These are phyloP conservation scores for Drosophila kurseongensis DNA, from an alignment of 1,140 invertebrate species.

Conservation along the genomic window DNA sequence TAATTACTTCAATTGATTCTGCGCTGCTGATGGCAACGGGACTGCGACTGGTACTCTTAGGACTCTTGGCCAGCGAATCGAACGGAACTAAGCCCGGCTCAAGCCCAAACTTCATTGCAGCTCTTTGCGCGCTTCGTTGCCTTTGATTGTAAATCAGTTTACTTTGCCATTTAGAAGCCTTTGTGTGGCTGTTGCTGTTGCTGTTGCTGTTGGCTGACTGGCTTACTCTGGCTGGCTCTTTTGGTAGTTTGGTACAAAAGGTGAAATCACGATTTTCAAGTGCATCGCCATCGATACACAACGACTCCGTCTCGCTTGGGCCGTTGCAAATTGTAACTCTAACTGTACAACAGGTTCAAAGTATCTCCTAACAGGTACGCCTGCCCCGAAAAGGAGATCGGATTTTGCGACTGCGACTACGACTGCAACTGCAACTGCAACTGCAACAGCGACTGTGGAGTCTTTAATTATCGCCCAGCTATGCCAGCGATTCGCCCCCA, in stretches of 20 bases:
- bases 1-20: constrained; percentile 84
- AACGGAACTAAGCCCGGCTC: constrained; percentile 55
- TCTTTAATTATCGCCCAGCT: constrained; percentile 76
- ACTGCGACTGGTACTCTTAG: constrained; percentile 40
- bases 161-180: constrained; percentile 82
- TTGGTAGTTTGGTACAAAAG: constrained; percentile 68
- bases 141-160: constrained; percentile 84
- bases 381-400: constrained; percentile 62
- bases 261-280: constrained; percentile 83
- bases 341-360: constrained; percentile 83
- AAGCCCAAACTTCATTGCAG: constrained; percentile 59
- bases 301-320: constrained; percentile 44
- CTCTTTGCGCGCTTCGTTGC: constrained; percentile 79
- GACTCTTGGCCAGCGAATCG: constrained; percentile 61
- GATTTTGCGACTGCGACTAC: constrained; percentile 20
- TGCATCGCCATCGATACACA: constrained; percentile 82
- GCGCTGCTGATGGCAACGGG: constrained; percentile 74
- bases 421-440: constrained; percentile 1
- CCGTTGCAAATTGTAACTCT: constrained; percentile 82
- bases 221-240: constrained; percentile 27
- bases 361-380: constrained; percentile 82
- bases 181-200: constrained; percentile 60
- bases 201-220: constrained; percentile 27
- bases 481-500: constrained; percentile 67
- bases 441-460: constrained; percentile 3